Evolutionary conservation across 2,113 vertebrate genomes (phyloP).

Genomic region (Rhinoptilus africanus): DNA sequence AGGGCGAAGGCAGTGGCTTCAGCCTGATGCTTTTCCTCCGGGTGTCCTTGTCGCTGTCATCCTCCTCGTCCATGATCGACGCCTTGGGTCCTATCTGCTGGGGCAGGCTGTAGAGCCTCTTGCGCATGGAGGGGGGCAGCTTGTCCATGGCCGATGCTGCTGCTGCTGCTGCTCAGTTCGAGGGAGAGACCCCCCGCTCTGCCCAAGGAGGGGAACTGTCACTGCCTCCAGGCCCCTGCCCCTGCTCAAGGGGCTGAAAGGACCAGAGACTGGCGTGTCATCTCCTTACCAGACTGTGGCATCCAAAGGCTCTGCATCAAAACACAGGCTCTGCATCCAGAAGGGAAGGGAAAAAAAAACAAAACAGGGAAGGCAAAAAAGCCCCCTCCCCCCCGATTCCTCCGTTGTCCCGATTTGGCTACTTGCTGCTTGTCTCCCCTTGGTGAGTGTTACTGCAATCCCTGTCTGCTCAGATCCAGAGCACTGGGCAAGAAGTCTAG

Average conservation of each 20-base stretch:
- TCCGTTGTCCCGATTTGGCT: conserved; percentile 42
- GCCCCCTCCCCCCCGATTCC: background rate
- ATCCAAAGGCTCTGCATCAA: conserved; percentile 48
- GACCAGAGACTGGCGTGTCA: conserved; percentile 20
- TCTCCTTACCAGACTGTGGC: conserved; percentile 37
- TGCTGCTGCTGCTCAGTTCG: background rate
- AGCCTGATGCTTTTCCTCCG: conserved; percentile 91
- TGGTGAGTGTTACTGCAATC: conserved; percentile 36
- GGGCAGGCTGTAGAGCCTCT: conserved; percentile 98
- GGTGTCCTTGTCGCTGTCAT: conserved; percentile 86
- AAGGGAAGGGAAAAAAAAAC: background rate
- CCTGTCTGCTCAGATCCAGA: conserved; percentile 33
- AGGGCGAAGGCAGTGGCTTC: conserved; percentile 87
- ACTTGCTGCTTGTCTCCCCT: conserved; percentile 48
- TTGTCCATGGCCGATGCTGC: conserved; percentile 83
- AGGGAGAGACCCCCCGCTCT: background rate
- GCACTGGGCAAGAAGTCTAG: conserved; percentile 54
- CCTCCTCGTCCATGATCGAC: conserved; percentile 91
- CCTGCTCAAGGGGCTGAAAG: conserved; percentile 5
- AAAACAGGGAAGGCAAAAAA: background rate
- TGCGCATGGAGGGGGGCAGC: conserved; percentile 96
- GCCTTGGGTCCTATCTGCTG: conserved; percentile 93
- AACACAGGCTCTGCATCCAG: conserved; percentile 35
- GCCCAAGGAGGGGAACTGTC: background rate
- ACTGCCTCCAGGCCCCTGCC: background rate